phyloP scores from a whole-genome alignment of 2,113 vertebrate genomes.

The Nematolebias whitei region DNA sequence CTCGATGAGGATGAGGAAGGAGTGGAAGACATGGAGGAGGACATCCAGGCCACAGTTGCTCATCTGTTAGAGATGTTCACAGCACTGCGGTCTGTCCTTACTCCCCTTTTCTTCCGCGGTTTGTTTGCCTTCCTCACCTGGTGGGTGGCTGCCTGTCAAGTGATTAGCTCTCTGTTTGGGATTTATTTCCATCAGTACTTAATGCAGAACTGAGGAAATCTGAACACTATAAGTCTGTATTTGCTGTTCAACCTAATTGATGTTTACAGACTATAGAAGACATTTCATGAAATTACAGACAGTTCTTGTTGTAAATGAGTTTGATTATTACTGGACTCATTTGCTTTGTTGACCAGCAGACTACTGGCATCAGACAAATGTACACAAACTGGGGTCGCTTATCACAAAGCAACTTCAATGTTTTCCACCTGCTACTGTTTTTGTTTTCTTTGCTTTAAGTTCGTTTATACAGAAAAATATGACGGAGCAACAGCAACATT shows the following conservation, averaged over 20 bases:
- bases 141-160: constrained; percentile 94
- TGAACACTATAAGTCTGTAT: neutral
- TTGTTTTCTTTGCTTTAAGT: neutral
- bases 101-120: constrained; percentile 86
- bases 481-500: neutral
- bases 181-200: constrained; percentile 96
- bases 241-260: constrained; percentile 7
- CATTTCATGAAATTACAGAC: constrained; percentile 9
- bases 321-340: neutral
- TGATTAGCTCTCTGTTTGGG: constrained; percentile 91
- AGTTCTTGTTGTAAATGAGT: neutral
- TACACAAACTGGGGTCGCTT: constrained; percentile 17
- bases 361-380: constrained; percentile 26
- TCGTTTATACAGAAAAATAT: neutral
- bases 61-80: constrained; percentile 77
- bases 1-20: constrained; percentile 78
- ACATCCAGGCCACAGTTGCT: constrained; percentile 82
- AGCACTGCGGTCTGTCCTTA: constrained; percentile 80
- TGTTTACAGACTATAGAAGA: constrained; percentile 4
- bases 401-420: constrained; percentile 3
- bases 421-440: neutral
- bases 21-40: constrained; percentile 71
- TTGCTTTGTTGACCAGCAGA: constrained; percentile 43
- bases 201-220: constrained; percentile 76
- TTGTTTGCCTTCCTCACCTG: constrained; percentile 91